Base-by-base conservation (phyloP, 2,888 invertebrate genomes). In the Cordilura impudica region DNA sequence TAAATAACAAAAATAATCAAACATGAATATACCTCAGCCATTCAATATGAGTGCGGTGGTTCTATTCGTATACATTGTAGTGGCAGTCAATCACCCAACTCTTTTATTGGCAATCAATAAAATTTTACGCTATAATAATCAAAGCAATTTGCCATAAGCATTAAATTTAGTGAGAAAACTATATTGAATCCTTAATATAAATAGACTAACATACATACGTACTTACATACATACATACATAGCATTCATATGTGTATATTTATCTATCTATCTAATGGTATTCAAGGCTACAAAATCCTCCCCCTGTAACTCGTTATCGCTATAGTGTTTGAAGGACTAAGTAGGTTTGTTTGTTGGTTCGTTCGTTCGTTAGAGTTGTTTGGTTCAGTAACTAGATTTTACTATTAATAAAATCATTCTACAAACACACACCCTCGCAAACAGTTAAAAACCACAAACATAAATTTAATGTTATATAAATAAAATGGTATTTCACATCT, bases 111-210 rank as follows among this genome's bases (percentile, higher is more conserved):
- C 85, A 87, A 87, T 88, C 87, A 86, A 87, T 87, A 87, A 86
- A 88, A 87, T 87, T 87, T 88, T 86, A 87, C 87, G 87, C 84
- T 86, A 79, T 84, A 84, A 84, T 87, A 88, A 87, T 88, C 88
- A 88, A 88, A 83, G 88, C 85, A 87, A 84, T 84, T 85, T 83
- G 86, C 85, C 87, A 86, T 86, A 86, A 87, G 86, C 83, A 84
- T 83, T 84, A 85, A 86, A 84, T 85, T 86, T 84, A 84, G 84
- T 87, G 84, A 14, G 29, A 45, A 61, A 84, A 83, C 58, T 49
- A 43, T 7, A 66, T 23, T 2, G 26, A 18, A 60, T 45, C 4
- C n/a, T 35, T 26, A 4, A 26, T 6, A 26, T 4, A 26, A n/a
- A n/a, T n/a, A n/a, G n/a, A n/a, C n/a, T n/a, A n/a, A n/a, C n/a